These are phyloP conservation scores for Leucania comma DNA, from an alignment of 2,888 invertebrate genomes.

Conservation along the genomic window DNA sequence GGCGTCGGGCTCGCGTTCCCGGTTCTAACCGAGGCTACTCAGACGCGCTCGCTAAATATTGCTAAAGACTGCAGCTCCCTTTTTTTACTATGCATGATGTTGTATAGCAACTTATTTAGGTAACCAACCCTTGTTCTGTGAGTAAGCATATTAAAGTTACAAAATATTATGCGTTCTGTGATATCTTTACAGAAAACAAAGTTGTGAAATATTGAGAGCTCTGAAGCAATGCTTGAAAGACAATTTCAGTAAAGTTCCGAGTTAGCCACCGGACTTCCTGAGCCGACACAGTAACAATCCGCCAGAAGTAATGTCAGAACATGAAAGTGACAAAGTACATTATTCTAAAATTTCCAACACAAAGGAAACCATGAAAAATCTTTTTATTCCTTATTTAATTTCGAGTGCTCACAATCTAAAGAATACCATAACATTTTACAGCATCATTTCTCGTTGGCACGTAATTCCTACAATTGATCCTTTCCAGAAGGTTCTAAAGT, in stretches of 20 bases:
- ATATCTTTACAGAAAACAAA: no score
- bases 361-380: constrained; percentile 23
- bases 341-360: neutral
- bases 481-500: constrained; percentile 23
- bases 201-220: no score
- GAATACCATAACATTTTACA: constrained; percentile 40
- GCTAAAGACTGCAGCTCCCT: neutral
- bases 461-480: constrained; percentile 40
- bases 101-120: neutral
- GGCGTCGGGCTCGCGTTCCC: neutral
- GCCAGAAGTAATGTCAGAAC: neutral
- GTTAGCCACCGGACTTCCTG: constrained; percentile 24
- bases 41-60: constrained; percentile 12
- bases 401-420: constrained; percentile 1
- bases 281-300: neutral
- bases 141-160: no score
- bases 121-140: neutral
- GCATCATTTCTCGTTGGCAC: constrained; percentile 21
- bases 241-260: neutral
- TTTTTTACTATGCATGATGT: constrained; percentile 8
- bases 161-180: neutral
- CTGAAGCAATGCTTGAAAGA: no score
- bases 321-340: constrained; percentile 11
- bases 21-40: neutral
- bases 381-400: constrained; percentile 35